These are phyloP conservation scores for Mythimna vitellina DNA, from an alignment of 2,888 invertebrate species.

Conservation along the genomic window DNA sequence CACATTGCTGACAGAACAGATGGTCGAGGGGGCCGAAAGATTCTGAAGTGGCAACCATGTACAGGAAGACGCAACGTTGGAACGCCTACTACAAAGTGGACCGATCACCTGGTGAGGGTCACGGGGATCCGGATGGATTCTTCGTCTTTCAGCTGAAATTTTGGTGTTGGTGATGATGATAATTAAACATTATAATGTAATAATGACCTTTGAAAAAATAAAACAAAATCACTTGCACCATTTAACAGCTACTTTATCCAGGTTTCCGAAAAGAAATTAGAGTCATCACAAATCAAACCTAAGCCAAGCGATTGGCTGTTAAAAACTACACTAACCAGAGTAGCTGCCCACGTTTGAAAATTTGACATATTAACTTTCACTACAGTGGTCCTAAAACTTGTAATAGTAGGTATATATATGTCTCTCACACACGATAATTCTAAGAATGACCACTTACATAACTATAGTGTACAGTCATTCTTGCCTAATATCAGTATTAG, in stretches of 20 bases:
- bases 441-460: slow-evolving; percentile 8
- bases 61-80: too few relatives aligned
- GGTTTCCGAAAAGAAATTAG: too few relatives aligned
- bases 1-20: too few relatives aligned
- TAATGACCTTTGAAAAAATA: neutral
- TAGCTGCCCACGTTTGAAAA: neutral
- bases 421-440: slow-evolving; percentile 22
- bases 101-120: too few relatives aligned
- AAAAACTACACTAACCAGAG: neutral
- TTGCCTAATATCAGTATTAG: slow-evolving; percentile 3
- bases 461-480: neutral
- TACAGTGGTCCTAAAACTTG: neutral
- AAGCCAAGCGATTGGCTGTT: neutral
- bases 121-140: too few relatives aligned
- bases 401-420: neutral
- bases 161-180: too few relatives aligned
- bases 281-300: neutral
- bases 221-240: neutral
- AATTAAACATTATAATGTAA: too few relatives aligned
- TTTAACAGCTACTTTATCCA: neutral
- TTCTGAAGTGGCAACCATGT: too few relatives aligned
- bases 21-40: too few relatives aligned
- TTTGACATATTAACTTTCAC: neutral
- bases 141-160: too few relatives aligned
- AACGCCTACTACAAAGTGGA: too few relatives aligned